Evolutionary conservation across 2,113 vertebrate genomes (phyloP), one percentile per base, ranked within the genome.

Genomic region (Ptilonorhynchus violaceus): DNA sequence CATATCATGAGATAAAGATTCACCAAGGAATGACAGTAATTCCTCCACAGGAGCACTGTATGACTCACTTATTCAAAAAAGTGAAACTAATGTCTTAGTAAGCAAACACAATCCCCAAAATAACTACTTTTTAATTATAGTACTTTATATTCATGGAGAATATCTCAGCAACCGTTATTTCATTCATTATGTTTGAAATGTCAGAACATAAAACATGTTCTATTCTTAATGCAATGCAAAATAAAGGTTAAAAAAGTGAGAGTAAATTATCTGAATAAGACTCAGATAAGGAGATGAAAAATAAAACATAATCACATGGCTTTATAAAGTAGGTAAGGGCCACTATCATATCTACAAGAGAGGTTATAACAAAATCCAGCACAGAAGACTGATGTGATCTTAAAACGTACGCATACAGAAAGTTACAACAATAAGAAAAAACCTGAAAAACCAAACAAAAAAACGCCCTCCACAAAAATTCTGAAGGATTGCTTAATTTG

Each of bases 11-110:
- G 67, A 76, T 80, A 94, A 94, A 94, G 53, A 91, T 82, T 73
- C 89, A 83, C 81, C 27, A 35, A 69, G 53, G 77, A 95, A 92
- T 31, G n/a, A 92, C 47, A 70, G 31, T 67, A 93, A 86, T 77
- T 83, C 72, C 24, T 86, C 60, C 58, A 55, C 30, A 56, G 53
- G 68, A 95, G 41, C 44, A 60, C 20, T 81, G n/a, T 41, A 60
- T 50, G 76, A 93, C 56, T 95, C 63, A 94, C 75, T 85, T 69
- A 88, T 62, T 92, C 70, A 86, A 85, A 91, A 69, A 92, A 93
- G 35, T 24, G 19, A 94, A 89, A 21, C 63, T 72, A 72, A 68
- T 33, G n/a, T 75, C 58, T 88, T 55, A 83, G 59, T 70, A 92
- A 82, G 84, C 70, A 94, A 96, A 96, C 58, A 92, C 42, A 88